phyloP scores from a whole-genome alignment of 2,113 vertebrate genomes.

The Thamnaconus septentrionalis region DNA sequence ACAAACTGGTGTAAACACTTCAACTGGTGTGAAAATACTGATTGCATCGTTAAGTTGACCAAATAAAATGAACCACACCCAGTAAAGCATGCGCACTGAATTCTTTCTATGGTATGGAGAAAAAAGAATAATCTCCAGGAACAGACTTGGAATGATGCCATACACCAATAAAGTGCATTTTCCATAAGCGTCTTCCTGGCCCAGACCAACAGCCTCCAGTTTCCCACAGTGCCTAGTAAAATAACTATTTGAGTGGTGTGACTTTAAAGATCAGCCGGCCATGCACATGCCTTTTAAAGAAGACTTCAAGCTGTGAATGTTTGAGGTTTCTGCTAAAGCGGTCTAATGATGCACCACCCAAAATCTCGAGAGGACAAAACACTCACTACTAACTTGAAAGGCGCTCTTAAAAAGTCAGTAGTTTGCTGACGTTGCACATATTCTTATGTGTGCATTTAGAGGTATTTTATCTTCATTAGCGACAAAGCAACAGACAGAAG shows the following conservation, averaged over 20 bases:
- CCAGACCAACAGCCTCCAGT: slow-evolving; percentile 54
- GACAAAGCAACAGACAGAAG: neutral
- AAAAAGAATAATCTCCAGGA: neutral
- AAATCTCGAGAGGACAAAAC: slow-evolving; percentile 31
- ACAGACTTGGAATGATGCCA: neutral
- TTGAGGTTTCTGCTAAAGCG: slow-evolving; percentile 48
- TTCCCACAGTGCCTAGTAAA: slow-evolving; percentile 64
- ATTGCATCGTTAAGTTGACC: neutral
- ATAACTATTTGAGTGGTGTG: slow-evolving; percentile 35
- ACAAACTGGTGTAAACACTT: neutral
- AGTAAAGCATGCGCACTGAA: neutral
- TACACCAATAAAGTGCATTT: slow-evolving; percentile 10
- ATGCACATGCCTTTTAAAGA: slow-evolving; percentile 42
- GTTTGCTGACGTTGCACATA: slow-evolving; percentile 25
- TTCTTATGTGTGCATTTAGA: slow-evolving; percentile 1
- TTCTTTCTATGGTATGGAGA: neutral
- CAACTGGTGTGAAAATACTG: neutral
- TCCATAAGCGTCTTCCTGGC: slow-evolving; percentile 48
- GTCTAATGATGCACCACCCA: slow-evolving; percentile 35
- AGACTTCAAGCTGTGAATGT: slow-evolving; percentile 50
- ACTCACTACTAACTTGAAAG: slow-evolving; percentile 39
- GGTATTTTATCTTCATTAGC: too few relatives aligned
- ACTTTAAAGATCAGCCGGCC: slow-evolving; percentile 37
- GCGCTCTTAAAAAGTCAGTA: slow-evolving; percentile 42
- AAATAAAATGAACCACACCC: neutral